These are phyloP conservation scores for Acanthosoma haemorrhoidale DNA, from an alignment of 2,888 invertebrate genomes.

Conservation along the genomic window DNA sequence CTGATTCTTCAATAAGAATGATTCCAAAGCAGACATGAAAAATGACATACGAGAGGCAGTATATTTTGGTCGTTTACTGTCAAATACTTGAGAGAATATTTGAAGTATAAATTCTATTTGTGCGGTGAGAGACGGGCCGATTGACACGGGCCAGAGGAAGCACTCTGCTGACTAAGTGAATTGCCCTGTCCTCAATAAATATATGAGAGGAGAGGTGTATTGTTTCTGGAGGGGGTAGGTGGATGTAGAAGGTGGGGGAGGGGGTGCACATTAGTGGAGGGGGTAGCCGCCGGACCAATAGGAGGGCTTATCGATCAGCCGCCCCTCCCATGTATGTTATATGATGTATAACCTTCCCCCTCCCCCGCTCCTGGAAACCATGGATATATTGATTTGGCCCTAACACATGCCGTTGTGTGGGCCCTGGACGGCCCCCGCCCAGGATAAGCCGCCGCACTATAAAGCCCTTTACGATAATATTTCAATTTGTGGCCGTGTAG, in stretches of 20 bases:
- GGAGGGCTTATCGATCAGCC: slow-evolving; percentile 40
- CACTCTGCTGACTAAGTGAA: slow-evolving; percentile 30
- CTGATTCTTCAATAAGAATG: no score
- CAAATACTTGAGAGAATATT: no score
- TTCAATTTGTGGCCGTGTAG: slow-evolving; percentile 9
- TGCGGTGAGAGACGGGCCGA: background rate
- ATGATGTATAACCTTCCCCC: slow-evolving; percentile 40
- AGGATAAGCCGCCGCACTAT: background rate
- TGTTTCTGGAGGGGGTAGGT: background rate
- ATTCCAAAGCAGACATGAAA: no score
- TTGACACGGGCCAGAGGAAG: background rate
- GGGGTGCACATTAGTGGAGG: slow-evolving; percentile 25
- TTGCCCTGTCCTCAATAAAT: slow-evolving; percentile 35
- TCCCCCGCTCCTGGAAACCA: slow-evolving; percentile 38
- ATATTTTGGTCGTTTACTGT: no score
- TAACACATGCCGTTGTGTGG: slow-evolving; percentile 20
- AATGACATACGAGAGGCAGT: no score
- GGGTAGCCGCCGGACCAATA: slow-evolving; percentile 38
- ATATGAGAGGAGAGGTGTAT: slow-evolving; percentile 20
- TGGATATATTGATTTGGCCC: slow-evolving; percentile 39
- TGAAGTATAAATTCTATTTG: no score
- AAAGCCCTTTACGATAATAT: slow-evolving; percentile 13
- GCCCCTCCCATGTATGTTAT: slow-evolving; percentile 39
- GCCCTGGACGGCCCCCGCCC: background rate
- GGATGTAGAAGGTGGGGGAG: slow-evolving; percentile 6